phyloP scores from a whole-genome alignment of 2,797 vertebrate species.

The Ciconia nigra region DNA sequence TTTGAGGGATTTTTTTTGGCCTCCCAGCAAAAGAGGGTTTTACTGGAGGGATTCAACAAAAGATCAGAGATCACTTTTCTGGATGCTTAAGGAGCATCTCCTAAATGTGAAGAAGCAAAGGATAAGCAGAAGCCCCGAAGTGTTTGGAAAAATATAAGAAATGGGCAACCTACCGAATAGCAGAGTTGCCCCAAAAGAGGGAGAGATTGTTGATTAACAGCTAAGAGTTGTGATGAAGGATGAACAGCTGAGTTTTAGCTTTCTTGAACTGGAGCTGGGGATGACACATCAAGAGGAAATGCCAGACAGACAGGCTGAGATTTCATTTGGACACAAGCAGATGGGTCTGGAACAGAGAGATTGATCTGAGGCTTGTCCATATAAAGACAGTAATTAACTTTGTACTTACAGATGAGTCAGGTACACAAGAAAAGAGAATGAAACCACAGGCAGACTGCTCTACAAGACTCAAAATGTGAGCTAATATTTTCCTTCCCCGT shows the following conservation, averaged over 20 bases:
- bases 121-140: neutral
- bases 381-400: constrained; percentile 29
- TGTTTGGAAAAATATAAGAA: neutral
- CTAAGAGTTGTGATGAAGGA: neutral
- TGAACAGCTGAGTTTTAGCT: constrained; percentile 14
- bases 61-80: neutral
- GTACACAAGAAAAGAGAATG: neutral
- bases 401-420: constrained; percentile 24
- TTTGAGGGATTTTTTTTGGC: neutral
- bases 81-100: neutral
- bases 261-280: constrained; percentile 9
- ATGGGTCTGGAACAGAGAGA: constrained; percentile 29
- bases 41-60: neutral
- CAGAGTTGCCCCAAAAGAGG: neutral
- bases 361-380: neutral
- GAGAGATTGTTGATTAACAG: neutral
- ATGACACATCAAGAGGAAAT: constrained; percentile 42
- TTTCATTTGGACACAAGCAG: constrained; percentile 45
- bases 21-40: neutral
- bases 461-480: neutral
- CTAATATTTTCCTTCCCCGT: neutral
- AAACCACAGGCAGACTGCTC: neutral
- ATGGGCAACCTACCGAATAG: neutral
- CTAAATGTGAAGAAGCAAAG: neutral
- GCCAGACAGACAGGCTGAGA: constrained; percentile 12